Base-by-base conservation (phyloP, 2,888 invertebrate genomes). In the Plagodis dolabraria region DNA sequence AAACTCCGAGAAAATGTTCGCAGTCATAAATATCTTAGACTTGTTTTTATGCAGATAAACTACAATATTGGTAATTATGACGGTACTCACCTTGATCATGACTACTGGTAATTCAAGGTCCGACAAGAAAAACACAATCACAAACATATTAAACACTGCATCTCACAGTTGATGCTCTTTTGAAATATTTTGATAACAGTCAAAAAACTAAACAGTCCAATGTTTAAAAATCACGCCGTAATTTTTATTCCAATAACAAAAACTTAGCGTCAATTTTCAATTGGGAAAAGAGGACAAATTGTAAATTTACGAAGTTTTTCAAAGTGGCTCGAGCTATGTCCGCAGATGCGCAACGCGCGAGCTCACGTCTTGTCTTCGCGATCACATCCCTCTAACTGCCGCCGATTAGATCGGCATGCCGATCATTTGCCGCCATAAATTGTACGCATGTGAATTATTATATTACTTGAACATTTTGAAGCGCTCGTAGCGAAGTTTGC, bases 341-440 rank as follows among this genome's bases (percentile, higher is more conserved):
- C 46, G 48, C 47, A 7, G 38, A 33, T 22, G 9, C 33, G 38
- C 40, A 10, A 35, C 10, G 22, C 36, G 33, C 34, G 12, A 43
- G 42, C 45, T 33, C 51, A 50, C 65, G 62, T 60, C 49, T 46
- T 55, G 0, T 40, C 8, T 44, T 36, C 35, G 36, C 57, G 55
- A 11, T 47, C 10, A 22, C 59, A 57, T 60, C 55, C 47, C 49
- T 49, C 54, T 36, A 43, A 65, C 64, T 64, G 56, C 36, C 43
- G 56, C 36, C 43, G 36, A 8, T 36, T 34, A 10, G n/a, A 22
- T 2, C 40, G 7, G 7, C 6, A 4, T n/a, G 36, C 33, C 12
- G 22, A 51, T 36, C 8, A 46, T 38, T 44, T 38, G 7, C 35
- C 35, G 11, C 53, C n/a, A 52, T 52, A 42, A 22, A 22, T 22